Percentiles rank a stretch among this genome's conserved stretches.
phyloP scores from a whole-genome alignment of 2,888 invertebrate genomes.

The Ormyrus pomaceus region DNA sequence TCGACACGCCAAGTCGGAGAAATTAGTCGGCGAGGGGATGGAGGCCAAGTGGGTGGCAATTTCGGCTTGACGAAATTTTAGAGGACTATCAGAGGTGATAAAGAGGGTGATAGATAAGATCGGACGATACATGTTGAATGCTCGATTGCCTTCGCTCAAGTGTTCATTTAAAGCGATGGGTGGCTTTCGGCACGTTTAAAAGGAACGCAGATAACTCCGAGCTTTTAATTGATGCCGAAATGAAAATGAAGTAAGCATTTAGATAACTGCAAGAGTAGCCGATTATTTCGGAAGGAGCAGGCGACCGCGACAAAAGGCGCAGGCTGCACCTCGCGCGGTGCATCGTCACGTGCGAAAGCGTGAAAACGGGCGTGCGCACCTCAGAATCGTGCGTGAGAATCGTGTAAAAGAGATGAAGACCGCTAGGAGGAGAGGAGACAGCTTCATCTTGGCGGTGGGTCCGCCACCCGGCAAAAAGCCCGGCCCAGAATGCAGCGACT shows the following conservation, averaged over 20 bases:
- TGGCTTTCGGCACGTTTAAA: no score
- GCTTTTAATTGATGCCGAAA: no score
- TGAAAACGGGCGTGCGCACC: slow-evolving; percentile 7
- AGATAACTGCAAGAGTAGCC: no score
- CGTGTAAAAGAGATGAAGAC: slow-evolving; percentile 61
- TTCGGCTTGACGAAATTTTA: background rate
- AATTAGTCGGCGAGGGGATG: slow-evolving; percentile 66
- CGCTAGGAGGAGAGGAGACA: slow-evolving; percentile 62
- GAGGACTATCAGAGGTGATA: slow-evolving; percentile 12
- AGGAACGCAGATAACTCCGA: no score
- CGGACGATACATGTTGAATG: no score
- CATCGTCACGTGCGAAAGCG: slow-evolving; percentile 9
- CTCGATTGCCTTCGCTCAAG: no score
- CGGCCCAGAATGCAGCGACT: slow-evolving; percentile 59
- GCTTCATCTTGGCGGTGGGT: slow-evolving; percentile 74
- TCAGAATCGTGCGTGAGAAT: slow-evolving; percentile 63
- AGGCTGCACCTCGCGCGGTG: background rate
- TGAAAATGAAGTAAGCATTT: no score
- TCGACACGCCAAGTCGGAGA: slow-evolving; percentile 71
- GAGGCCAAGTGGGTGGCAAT: slow-evolving; percentile 47
- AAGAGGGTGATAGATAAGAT: background rate
- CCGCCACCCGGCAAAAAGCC: slow-evolving; percentile 63
- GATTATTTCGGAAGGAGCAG: no score
- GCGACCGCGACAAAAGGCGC: slow-evolving; percentile 12
- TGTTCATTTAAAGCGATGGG: no score